Evolutionary conservation across 2,888 invertebrate species (phyloP).

Genomic region (Agrotis segetum): DNA sequence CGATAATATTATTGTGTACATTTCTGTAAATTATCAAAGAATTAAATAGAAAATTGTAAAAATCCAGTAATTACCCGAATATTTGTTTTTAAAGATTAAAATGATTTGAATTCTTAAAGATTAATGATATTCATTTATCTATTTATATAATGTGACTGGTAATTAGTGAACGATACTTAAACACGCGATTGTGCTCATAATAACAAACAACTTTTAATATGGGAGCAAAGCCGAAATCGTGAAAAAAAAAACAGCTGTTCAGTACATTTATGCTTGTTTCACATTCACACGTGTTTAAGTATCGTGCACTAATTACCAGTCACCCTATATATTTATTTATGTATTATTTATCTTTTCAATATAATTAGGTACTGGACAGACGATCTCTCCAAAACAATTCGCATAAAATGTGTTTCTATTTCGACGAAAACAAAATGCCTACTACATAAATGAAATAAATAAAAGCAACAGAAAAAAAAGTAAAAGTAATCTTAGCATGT

Average conservation of each 20-base stretch:
- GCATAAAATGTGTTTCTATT: constrained; percentile 34
- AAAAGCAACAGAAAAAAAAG: neutral
- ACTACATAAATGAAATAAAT: neutral
- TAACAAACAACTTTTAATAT: too few species aligned
- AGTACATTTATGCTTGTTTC: too few species aligned
- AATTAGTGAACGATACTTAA: too few species aligned
- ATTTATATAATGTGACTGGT: too few species aligned
- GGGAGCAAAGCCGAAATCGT: too few species aligned
- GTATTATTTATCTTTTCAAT: neutral
- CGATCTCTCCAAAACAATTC: neutral
- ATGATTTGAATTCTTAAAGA: neutral
- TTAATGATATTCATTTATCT: neutral
- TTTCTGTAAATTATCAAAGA: constrained; percentile 3
- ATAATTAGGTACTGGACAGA: too few species aligned
- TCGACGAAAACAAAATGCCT: neutral
- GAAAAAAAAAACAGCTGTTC: too few species aligned
- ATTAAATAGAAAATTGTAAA: neutral
- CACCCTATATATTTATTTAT: neutral
- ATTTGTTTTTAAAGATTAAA: too few species aligned
- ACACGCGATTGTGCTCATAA: too few species aligned
- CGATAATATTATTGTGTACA: constrained; percentile 5
- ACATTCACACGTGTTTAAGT: too few species aligned
- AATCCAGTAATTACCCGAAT: too few species aligned
- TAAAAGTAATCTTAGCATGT: constrained; percentile 9
- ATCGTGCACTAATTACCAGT: too few species aligned